These are phyloP conservation scores for Ceramica pisi DNA, from an alignment of 2,888 invertebrate genomes.

Conservation along the genomic window DNA sequence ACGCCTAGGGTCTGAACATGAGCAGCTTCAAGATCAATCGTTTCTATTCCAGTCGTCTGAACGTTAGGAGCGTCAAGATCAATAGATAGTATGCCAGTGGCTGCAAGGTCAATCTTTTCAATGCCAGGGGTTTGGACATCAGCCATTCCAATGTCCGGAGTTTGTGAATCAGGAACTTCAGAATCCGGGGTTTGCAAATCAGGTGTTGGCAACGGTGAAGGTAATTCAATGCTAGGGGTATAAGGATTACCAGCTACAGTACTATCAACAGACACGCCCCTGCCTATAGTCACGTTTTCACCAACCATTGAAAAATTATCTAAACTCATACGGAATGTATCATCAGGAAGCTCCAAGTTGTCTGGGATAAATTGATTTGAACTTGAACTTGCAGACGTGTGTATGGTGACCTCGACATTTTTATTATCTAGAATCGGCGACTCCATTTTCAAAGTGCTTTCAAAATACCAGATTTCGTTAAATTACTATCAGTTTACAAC, in stretches of 20 bases:
- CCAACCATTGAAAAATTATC: slow-evolving; percentile 83
- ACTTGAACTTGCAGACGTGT: slow-evolving; percentile 72
- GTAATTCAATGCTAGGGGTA: slow-evolving; percentile 67
- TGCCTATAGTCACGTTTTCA: slow-evolving; percentile 85
- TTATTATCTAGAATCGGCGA: slow-evolving; percentile 71
- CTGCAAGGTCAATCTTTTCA: not conserved
- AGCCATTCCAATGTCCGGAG: slow-evolving; percentile 49
- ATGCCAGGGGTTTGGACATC: slow-evolving; percentile 27
- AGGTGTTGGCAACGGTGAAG: slow-evolving; percentile 59
- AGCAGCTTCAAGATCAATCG: slow-evolving; percentile 23
- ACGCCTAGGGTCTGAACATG: slow-evolving; percentile 36
- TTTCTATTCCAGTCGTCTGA: slow-evolving; percentile 44
- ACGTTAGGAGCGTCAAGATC: slow-evolving; percentile 28
- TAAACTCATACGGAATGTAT: slow-evolving; percentile 85
- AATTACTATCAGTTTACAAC: slow-evolving; percentile 47
- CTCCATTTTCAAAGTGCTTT: slow-evolving; percentile 75
- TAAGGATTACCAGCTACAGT: slow-evolving; percentile 58
- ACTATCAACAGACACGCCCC: slow-evolving; percentile 75
- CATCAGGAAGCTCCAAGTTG: slow-evolving; percentile 82
- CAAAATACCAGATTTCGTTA: slow-evolving; percentile 46
- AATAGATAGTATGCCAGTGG: slow-evolving; percentile 37
- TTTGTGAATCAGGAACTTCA: not conserved
- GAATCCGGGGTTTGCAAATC: slow-evolving; percentile 24
- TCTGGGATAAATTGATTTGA: slow-evolving; percentile 82
- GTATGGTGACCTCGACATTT: slow-evolving; percentile 67